These are phyloP conservation scores for Hydraecia micacea DNA, from an alignment of 2,888 invertebrate genomes.

Conservation along the genomic window DNA sequence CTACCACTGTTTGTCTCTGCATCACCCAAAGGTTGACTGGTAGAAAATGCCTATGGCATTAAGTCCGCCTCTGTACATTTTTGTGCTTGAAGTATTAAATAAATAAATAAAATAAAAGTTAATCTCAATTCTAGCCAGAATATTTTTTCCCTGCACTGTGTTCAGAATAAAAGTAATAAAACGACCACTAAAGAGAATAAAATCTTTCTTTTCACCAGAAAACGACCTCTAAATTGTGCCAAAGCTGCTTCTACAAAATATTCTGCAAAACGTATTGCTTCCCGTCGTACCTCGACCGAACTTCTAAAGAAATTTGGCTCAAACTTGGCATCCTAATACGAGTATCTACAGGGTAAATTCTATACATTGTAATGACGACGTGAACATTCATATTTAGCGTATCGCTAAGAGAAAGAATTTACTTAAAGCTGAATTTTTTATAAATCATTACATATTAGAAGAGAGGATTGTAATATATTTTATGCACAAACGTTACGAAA, in stretches of 20 bases:
- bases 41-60: too few species aligned
- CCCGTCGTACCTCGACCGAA: constrained; percentile 2
- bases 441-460: too few species aligned
- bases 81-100: too few species aligned
- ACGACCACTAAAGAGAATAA: background rate
- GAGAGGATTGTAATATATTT: background rate
- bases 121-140: background rate
- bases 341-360: background rate
- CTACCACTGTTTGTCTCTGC: too few species aligned
- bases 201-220: background rate
- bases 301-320: constrained; percentile 35
- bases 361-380: constrained; percentile 37
- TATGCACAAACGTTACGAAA: background rate
- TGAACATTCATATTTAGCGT: constrained; percentile 28
- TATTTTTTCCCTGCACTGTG: background rate
- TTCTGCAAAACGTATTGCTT: constrained; percentile 8
- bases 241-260: constrained; percentile 10
- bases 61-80: too few species aligned
- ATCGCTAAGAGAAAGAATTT: constrained; percentile 8
- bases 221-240: background rate
- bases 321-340: constrained; percentile 13
- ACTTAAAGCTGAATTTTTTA: background rate
- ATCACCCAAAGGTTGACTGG: too few species aligned
- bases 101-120: too few species aligned
- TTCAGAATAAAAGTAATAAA: constrained; percentile 1